Evolutionary conservation across 2,888 invertebrate species (phyloP), one percentile per base, ranked within the genome.

Genomic region (Galeruca laticollis): DNA sequence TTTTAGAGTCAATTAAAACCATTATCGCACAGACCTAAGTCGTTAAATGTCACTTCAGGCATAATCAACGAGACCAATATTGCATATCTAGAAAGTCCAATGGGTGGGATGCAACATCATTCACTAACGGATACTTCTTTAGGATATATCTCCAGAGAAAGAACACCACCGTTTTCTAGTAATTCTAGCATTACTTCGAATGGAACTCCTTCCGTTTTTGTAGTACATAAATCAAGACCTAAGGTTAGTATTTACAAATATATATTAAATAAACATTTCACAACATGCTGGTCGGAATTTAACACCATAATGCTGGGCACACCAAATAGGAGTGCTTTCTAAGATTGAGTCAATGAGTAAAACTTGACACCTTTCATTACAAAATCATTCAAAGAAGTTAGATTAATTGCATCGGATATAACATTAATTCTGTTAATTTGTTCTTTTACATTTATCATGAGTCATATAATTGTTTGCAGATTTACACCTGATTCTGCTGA

Each of bases 131-230:
- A 78, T 31, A 73, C 73, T 5, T 72, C 76, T 0, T 33, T 78
- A 11, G 78, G 79, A 18, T 88, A 81, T 84, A 88, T 80, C 79
- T 86, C 66, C 84, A 87, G 82, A 83, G 87, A 63, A 84, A 85
- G 68, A 78, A 83, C 83, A 3, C 84, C 77, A 84, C 86, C 75
- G 81, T 88, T 35, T 85, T 87, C 86, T 84, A 88, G 69, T 84
- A 86, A 76, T 82, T 87, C 71, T 83, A 89, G 18, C 86, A 87
- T 59, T 79, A 87, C 87, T 2, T 88, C 88, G 81, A 78, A 84
- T 60, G 66, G 68, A 18, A 21, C 59, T 11, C 26, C 64, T n/a
- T 73, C 68, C 15, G 72, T 68, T 51, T 72, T 69, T 21, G 56
- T 72, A 11, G 47, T 73, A 0, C 69, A 74, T 47, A 49, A 64